Evolutionary conservation across 2,113 vertebrate species (phyloP).

Genomic region (Illadopsis cleaveri): DNA sequence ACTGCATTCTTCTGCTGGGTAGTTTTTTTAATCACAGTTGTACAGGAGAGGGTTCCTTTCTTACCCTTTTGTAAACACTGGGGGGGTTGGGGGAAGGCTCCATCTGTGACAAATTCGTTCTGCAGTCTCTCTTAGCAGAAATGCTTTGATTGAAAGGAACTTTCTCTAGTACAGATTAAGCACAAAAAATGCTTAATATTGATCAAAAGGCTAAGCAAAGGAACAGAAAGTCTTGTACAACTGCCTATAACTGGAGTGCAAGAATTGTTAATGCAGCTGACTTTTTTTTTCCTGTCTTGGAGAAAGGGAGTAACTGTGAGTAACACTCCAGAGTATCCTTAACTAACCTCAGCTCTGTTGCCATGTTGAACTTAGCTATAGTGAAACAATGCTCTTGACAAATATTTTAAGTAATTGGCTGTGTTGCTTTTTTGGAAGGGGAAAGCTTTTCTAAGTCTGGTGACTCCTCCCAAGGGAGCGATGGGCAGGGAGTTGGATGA

Average conservation of each 20-base stretch:
- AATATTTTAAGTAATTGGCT: conserved; percentile 22
- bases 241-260: not conserved
- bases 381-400: conserved; percentile 40
- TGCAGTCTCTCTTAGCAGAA: not conserved
- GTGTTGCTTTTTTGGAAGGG: conserved; percentile 31
- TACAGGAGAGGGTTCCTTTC: not conserved
- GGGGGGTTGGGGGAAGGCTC: not conserved
- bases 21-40: not conserved
- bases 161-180: not conserved
- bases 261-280: not conserved
- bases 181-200: not conserved
- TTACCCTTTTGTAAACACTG: not conserved
- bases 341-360: conserved; percentile 43
- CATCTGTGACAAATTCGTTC: not conserved
- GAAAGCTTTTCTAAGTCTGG: not conserved
- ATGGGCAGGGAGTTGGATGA: not conserved
- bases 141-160: not conserved
- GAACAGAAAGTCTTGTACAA: not conserved
- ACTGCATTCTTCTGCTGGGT: not conserved
- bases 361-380: conserved; percentile 34
- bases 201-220: not conserved
- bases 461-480: not conserved
- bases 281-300: not conserved
- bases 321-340: conserved; percentile 14
- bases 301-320: conserved; percentile 30